A percentile compares a stretch with the other conserved stretches of the same genome.
Evolutionary conservation across 2,888 invertebrate species (phyloP).

Genomic region (Hirudinaria manillensis): DNA sequence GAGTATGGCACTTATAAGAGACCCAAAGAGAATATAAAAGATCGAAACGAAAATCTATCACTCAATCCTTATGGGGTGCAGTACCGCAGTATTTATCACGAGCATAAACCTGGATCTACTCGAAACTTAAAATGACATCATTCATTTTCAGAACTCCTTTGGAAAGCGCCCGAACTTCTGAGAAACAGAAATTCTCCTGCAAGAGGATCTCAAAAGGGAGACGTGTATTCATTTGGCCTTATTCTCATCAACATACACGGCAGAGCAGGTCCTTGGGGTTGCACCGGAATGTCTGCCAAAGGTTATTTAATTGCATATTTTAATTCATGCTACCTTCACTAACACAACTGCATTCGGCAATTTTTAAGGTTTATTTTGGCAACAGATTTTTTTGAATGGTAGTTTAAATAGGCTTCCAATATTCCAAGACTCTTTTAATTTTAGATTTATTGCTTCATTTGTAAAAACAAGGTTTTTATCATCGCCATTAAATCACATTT

Average conservation of each 20-base stretch:
- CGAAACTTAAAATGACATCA: not conserved
- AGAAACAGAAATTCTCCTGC: conserved; percentile 41
- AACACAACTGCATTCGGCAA: not conserved
- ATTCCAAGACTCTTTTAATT: too few relatives aligned
- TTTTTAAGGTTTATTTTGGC: not conserved
- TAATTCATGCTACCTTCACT: too few relatives aligned
- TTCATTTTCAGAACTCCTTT: conserved; percentile 12
- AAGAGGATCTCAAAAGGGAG: conserved; percentile 49
- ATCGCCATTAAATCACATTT: too few relatives aligned
- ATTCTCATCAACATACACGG: conserved; percentile 67
- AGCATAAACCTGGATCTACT: not conserved
- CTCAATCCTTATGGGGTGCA: too few relatives aligned
- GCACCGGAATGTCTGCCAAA: conserved; percentile 62
- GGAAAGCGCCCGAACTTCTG: conserved; percentile 70
- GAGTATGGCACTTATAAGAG: too few relatives aligned
- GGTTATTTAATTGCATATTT: conserved; percentile 51
- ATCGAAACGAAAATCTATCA: too few relatives aligned
- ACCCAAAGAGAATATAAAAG: too few relatives aligned
- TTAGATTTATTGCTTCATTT: too few relatives aligned
- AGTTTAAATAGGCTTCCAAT: too few relatives aligned
- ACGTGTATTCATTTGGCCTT: conserved; percentile 82
- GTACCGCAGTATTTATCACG: not conserved
- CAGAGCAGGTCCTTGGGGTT: conserved; percentile 53
- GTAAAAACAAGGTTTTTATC: too few relatives aligned
- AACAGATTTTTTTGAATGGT: too few relatives aligned